phyloP scores from a whole-genome alignment of 2,888 invertebrate species.

The Pyrochroa serraticornis region DNA sequence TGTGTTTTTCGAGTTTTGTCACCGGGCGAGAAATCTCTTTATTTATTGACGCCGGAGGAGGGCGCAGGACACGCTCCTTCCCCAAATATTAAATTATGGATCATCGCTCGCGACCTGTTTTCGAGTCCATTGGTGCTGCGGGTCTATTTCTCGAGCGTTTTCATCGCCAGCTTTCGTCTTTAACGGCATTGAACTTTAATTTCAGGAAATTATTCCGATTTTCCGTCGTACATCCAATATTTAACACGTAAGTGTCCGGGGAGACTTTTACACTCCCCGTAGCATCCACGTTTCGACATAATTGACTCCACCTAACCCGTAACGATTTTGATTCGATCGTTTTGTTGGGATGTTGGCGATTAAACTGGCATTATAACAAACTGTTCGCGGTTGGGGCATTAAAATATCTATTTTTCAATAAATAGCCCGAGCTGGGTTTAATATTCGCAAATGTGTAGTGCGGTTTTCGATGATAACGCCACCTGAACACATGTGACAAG shows the following conservation, averaged over 20 bases:
- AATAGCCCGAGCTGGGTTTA: neutral
- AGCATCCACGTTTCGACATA: neutral
- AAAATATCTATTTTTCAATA: conserved; percentile 3
- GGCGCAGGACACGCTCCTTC: conserved; percentile 17
- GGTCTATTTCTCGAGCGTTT: conserved; percentile 21
- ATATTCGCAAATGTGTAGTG: conserved; percentile 3
- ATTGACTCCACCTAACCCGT: conserved; percentile 4
- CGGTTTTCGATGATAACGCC: neutral
- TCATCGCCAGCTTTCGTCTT: conserved; percentile 4
- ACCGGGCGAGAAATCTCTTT: conserved; percentile 33
- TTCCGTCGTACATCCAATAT: conserved; percentile 66
- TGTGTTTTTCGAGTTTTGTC: conserved; percentile 30
- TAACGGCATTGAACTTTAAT: conserved; percentile 39
- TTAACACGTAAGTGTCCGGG: conserved; percentile 68
- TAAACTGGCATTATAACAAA: neutral
- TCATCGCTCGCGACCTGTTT: conserved; percentile 10
- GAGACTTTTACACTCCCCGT: neutral
- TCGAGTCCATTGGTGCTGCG: conserved; percentile 14
- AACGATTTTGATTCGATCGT: too few species aligned
- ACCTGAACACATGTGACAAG: conserved; percentile 5
- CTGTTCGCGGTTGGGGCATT: neutral
- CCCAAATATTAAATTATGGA: conserved; percentile 26
- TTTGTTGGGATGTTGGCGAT: neutral
- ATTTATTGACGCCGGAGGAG: conserved; percentile 25
- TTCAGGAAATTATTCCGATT: conserved; percentile 69